Conservation (phyloP, 2,797 vertebrate species). For the Oreortyx pictus region DNA sequence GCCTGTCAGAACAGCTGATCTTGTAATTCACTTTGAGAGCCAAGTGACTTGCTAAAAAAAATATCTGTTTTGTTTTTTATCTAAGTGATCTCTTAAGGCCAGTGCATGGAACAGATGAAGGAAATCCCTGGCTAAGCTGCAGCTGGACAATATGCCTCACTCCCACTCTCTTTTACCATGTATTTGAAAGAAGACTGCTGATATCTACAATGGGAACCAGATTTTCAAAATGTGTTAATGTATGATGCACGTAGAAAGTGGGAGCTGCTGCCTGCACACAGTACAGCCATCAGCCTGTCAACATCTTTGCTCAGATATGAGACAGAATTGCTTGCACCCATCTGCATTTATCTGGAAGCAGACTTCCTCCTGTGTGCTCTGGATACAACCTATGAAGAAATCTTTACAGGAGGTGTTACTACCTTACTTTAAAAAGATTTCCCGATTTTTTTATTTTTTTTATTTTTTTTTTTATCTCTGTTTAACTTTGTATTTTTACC, state of each 20-base stretch:
- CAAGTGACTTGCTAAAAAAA: neutral
- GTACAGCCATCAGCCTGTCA: neutral
- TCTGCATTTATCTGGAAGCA: neutral
- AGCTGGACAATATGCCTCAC: neutral
- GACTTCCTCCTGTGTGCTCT: neutral
- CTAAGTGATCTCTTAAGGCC: neutral
- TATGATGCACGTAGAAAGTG: neutral
- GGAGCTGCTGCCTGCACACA: neutral
- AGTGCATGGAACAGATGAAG: neutral
- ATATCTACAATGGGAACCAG: neutral
- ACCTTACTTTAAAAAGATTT: neutral
- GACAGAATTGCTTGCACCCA: neutral
- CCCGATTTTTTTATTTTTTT: neutral
- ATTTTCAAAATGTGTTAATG: neutral
- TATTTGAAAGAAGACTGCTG: neutral
- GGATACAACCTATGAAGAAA: neutral
- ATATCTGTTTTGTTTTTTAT: neutral
- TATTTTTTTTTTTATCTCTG: neutral
- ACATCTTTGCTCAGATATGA: neutral
- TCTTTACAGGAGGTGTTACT: neutral
- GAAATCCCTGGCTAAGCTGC: neutral
- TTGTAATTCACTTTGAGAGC: conserved; percentile 21
- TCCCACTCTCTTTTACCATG: neutral
- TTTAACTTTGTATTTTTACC: neutral
- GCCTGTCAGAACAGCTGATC: conserved; percentile 28